phyloP scores from a whole-genome alignment of 1,140 invertebrate species.

The Mamestra configurata region DNA sequence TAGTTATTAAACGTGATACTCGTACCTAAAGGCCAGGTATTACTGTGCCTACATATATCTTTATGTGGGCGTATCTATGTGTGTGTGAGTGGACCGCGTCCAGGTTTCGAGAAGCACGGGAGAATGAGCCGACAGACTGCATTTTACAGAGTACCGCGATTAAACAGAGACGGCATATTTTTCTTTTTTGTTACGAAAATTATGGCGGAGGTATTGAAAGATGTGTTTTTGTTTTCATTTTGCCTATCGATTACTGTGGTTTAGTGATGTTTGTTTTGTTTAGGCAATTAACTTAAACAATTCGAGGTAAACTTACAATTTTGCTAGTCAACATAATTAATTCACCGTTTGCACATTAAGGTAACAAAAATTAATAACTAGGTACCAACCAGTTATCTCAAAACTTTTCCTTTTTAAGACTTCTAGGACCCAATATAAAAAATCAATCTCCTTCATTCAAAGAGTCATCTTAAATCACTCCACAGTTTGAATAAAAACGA shows the following conservation, averaged over 20 bases:
- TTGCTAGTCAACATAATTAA: no score
- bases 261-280: not conserved
- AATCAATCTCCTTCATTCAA: no score
- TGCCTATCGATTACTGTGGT: not conserved
- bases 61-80: slow-evolving; percentile 62
- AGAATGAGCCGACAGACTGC: slow-evolving; percentile 72
- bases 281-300: not conserved
- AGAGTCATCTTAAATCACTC: not conserved
- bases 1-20: slow-evolving; percentile 85
- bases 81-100: slow-evolving; percentile 82
- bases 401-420: no score
- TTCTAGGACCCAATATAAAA: not conserved
- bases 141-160: slow-evolving; percentile 50
- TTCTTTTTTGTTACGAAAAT: not conserved
- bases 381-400: no score
- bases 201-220: not conserved
- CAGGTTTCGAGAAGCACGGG: slow-evolving; percentile 80
- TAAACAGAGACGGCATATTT: slow-evolving; percentile 48
- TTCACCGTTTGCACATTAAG: no score
- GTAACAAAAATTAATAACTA: no score
- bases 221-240: not conserved
- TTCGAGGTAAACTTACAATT: not conserved
- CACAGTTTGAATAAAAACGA: slow-evolving; percentile 32
- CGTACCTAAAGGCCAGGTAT: slow-evolving; percentile 59
- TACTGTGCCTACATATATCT: slow-evolving; percentile 53